Percentiles rank a stretch among this genome's conserved stretches.
Conservation (phyloP, 2,113 vertebrate genomes). For the Muntiacus reevesi region DNA sequence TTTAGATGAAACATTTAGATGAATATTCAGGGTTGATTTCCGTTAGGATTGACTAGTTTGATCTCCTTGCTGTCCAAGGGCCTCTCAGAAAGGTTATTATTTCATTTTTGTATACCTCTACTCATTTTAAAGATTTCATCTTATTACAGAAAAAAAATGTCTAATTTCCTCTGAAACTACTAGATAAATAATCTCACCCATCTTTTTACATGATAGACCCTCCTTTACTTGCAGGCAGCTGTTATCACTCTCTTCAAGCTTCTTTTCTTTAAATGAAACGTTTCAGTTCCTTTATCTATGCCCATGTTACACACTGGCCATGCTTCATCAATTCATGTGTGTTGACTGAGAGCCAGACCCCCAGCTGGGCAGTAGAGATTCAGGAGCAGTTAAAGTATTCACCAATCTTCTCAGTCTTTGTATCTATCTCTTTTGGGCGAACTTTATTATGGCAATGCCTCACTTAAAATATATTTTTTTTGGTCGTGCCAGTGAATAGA, state of each 20-base stretch:
- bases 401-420: background rate
- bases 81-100: background rate
- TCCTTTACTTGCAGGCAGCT: background rate
- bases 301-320: no score
- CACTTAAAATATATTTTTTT: background rate
- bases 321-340: background rate
- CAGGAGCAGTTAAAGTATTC: background rate
- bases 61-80: background rate
- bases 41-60: background rate
- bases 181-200: background rate
- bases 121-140: background rate
- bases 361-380: background rate
- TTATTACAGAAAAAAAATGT: background rate
- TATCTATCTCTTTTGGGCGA: background rate
- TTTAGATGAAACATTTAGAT: background rate
- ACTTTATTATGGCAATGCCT: background rate
- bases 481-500: background rate
- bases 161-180: background rate
- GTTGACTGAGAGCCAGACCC: background rate
- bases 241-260: background rate
- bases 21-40: background rate
- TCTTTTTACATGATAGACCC: background rate
- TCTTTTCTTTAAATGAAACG: background rate
- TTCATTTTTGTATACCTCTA: background rate
- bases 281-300: background rate